Base-by-base conservation (phyloP, 2,113 vertebrate species). In the Oncorhynchus gorbuscha region DNA sequence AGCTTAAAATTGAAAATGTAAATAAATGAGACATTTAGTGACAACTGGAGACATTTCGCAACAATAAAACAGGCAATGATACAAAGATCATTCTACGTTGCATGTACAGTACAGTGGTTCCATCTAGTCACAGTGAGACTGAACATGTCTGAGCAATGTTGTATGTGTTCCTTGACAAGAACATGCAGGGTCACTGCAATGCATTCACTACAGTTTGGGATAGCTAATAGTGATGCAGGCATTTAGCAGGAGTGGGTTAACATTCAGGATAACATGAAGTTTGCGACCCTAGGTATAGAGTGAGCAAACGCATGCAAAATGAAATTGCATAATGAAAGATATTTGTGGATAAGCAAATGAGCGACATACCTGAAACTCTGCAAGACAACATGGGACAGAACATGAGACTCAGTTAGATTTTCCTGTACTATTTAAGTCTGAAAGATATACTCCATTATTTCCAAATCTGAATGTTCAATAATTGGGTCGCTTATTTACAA, bases 361-460 rank as follows among this genome's bases (percentile, higher is more conserved):
- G 79, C 83, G 81, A 94, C 94, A 85, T 97, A 98, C 98, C 98
- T 98, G 97, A 92, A 97, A 97, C 89, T 99, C 98, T 99, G 95
- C 84, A 95, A 94, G 87, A 93, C 85, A 87, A 85, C 87, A 93
- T 91, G 88, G 86, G 91, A 90, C 93, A 92, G 83, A 86, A 62
- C 86, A 90, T 84, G 88, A 89, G 86, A 91, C 90, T 90, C 88
- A 88, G 86, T 92, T 89, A 90, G 88, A 84, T 79, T 86, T 82
- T 74, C 75, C 58, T 62, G 49, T 62, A 9, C 18, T 58, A 66
- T 9, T 45, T 45, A 45, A 12, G 12, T 45, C 39, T 45, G 39
- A 45, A 45, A 45, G 8, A 45, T 12, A 45, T 45, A 11, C 39
- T 45, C 11, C 5, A 11, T 45, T 45, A 45, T 45, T 45, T 45